phyloP scores from a whole-genome alignment of 1,140 invertebrate species.

The Cydia pomonella region DNA sequence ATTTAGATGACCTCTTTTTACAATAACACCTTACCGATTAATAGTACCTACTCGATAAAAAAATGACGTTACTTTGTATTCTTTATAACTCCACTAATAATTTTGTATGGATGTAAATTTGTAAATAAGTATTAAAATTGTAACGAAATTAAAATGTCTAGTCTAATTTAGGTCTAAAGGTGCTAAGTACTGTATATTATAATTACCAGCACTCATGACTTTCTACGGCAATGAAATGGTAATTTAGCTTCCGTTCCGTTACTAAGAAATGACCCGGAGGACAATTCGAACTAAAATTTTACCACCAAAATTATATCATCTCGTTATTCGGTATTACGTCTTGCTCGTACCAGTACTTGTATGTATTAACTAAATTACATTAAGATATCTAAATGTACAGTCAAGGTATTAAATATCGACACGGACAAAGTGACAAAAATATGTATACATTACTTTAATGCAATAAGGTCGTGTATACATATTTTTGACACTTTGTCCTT shows the following conservation, averaged over 20 bases:
- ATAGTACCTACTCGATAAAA: background rate
- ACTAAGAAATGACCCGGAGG: background rate
- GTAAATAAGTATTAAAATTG: constrained; percentile 62
- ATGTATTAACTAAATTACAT: too few species aligned
- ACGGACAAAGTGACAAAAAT: too few species aligned
- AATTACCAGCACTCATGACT: constrained; percentile 38
- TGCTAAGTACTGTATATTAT: constrained; percentile 76
- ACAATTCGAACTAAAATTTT: too few species aligned
- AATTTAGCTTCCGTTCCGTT: background rate
- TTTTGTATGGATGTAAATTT: constrained; percentile 70
- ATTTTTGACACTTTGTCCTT: too few species aligned
- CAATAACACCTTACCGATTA: background rate
- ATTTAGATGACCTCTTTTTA: background rate
- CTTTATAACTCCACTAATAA: constrained; percentile 19
- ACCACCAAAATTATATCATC: too few species aligned
- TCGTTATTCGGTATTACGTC: too few species aligned
- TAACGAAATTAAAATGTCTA: constrained; percentile 67
- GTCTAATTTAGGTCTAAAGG: constrained; percentile 78
- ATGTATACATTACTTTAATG: too few species aligned
- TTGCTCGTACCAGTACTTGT: too few species aligned
- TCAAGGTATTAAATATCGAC: too few species aligned
- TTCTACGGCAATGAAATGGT: background rate
- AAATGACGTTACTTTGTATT: background rate
- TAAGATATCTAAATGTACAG: too few species aligned
- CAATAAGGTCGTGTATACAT: too few species aligned